Evolutionary conservation across 2,888 invertebrate species (phyloP).

Genomic region (Dolichopus griseipennis): DNA sequence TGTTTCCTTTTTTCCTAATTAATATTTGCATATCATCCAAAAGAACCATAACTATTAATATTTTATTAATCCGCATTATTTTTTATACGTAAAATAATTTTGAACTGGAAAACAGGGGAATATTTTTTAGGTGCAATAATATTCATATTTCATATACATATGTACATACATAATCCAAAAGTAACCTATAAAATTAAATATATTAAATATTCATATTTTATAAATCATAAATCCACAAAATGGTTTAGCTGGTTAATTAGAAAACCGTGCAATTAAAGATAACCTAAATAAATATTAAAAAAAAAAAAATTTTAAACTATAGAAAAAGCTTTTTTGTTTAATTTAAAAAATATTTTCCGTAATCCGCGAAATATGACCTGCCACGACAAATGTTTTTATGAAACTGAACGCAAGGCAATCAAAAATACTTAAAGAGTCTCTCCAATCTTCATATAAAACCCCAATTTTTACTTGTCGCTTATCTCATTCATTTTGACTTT

Average conservation of each 20-base stretch:
- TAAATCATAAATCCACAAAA: too few relatives aligned
- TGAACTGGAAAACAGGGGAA: too few relatives aligned
- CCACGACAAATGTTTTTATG: neutral
- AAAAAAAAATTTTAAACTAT: neutral
- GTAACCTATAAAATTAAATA: too few relatives aligned
- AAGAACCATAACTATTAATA: too few relatives aligned
- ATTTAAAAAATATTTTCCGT: neutral
- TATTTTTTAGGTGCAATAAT: too few relatives aligned
- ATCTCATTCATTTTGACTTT: neutral
- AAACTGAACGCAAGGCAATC: constrained; percentile 2
- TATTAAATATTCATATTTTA: too few relatives aligned
- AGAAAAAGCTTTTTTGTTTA: neutral
- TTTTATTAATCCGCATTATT: too few relatives aligned
- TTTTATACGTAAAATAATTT: neutral
- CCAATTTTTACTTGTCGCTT: neutral
- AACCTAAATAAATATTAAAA: neutral
- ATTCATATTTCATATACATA: too few relatives aligned
- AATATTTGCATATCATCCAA: neutral
- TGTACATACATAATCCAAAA: too few relatives aligned
- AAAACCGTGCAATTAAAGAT: neutral
- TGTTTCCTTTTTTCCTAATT: neutral
- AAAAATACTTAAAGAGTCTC: neutral
- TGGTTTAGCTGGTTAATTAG: too few relatives aligned
- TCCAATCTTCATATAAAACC: neutral
- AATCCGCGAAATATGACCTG: neutral